Evolutionary conservation across 2,113 vertebrate species (phyloP).

Genomic region (Rhinoptilus africanus): DNA sequence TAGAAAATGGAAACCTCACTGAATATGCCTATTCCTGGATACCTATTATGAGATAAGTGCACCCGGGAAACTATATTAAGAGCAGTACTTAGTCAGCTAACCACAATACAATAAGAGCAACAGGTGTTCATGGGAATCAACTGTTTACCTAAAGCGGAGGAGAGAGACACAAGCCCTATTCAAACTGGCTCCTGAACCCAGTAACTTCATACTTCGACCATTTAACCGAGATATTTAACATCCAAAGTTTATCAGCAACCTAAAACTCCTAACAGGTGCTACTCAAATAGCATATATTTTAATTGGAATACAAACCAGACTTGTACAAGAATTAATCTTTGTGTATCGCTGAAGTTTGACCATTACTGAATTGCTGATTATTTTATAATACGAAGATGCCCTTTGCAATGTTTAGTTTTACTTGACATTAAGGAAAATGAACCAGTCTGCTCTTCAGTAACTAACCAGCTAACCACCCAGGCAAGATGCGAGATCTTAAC

Average conservation of each 20-base stretch:
- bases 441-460: neutral
- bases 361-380: neutral
- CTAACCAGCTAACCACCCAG: neutral
- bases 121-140: conserved; percentile 14
- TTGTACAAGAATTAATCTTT: neutral
- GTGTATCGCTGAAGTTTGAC: neutral
- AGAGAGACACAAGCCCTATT: neutral
- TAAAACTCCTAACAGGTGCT: conserved; percentile 21
- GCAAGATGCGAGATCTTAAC: neutral
- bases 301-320: neutral
- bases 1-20: conserved; percentile 5
- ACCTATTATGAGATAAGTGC: neutral
- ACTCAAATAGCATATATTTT: neutral
- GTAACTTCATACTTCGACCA: conserved; percentile 16
- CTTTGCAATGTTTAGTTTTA: neutral
- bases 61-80: neutral
- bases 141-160: neutral
- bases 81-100: neutral
- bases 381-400: neutral
- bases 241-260: conserved; percentile 14
- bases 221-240: neutral
- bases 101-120: neutral
- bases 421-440: neutral
- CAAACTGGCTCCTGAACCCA: neutral
- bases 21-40: neutral